Base-by-base conservation (phyloP, 2,113 vertebrate species). In the Dermatemys mawii region DNA sequence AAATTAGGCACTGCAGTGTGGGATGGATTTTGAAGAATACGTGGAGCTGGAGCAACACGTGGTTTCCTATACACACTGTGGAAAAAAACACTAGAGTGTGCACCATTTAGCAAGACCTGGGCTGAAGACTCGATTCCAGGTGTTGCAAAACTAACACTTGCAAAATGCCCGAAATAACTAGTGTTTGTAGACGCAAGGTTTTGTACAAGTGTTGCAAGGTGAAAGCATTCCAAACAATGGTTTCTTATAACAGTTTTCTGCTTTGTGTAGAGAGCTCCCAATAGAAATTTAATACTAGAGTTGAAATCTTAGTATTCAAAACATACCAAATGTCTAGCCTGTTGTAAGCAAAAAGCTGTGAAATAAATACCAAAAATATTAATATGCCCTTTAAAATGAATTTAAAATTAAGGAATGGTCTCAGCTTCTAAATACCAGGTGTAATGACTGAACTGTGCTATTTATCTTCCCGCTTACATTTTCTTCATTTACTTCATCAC, bases 261-360 rank as follows among this genome's bases (percentile, higher is more conserved):
- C 73, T 46, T 76, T 46, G 73, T 29, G 41, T 76, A 46, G 41
- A 76, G 26, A 76, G 41, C 24, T 26, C 73, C 27, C 41, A 44
- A 44, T 8, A 46, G 13, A 46, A 46, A 76, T 46, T 46, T 27
- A 76, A 76, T 4, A 46, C 24, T 14, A 46, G 22, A 41, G 26
- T 46, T 46, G 41, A 76, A 76, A 76, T 14, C 70, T 44, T 44
- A 75, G 6, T 76, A 46, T 76, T 26, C 12, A 7, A 76, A 76
- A 76, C 13, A 27, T 46, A 76, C 38, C 51, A 50, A 75, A 88
- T 89, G 78, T 78, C 83, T 60, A n/a, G 67, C 87, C 94, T 94
- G 60, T 70, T 79, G n/a, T 27, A 85, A 83, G 10, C 41, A 38
- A 46, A 13, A 1, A 44, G 57, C 29, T 83, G 2, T 83, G 49